Evolutionary conservation across 1,140 invertebrate species (phyloP), one percentile per base, ranked within the genome.

Genomic region (Oreohelix idahoensis): DNA sequence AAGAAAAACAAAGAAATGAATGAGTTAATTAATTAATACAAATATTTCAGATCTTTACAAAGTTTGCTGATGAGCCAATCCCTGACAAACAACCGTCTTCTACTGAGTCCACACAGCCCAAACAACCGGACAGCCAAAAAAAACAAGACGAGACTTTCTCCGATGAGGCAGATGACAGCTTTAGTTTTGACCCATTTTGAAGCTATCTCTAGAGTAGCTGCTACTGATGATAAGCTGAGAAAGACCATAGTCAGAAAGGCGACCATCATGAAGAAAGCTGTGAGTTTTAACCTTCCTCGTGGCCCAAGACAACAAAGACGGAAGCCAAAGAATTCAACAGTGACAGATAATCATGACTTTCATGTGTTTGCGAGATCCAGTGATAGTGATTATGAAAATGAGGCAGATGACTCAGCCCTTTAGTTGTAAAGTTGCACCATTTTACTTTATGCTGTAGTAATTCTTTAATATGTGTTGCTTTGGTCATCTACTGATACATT

Each of bases 251-350:
- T 58, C 4, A 78, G 78, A 39, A 85, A 83, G 45, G 84, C 84
- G 15, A 85, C 84, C 13, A 79, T 85, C 11, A 49, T 85, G 78
- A 58, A 75, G 63, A 85, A 80, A 42, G 69, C 69, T 75, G 49
- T 53, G 8, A 53, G 49, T 35, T 73, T 58, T 26, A 26, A 51
- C 17, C 42, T 20, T 11, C 42, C 42, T 35, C 42, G 42, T 35
- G 36, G 39, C n/a, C 49, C 11, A 42, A 76, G 36, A n/a, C 26
- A 39, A 29, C 74, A 45, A n/a, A 35, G 74, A n/a, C 38, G 53
- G 20, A 66, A 29, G 5, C 11, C 13, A 35, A 15, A 17, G 13
- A n/a, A n/a, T n/a, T n/a, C n/a, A n/a, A n/a, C n/a, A n/a, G n/a
- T n/a, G n/a, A 63, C 32, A 29, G 26, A 32, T 63, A 63, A 79